phyloP scores from a whole-genome alignment of 1,140 invertebrate species.

The Eumeta japonica region DNA sequence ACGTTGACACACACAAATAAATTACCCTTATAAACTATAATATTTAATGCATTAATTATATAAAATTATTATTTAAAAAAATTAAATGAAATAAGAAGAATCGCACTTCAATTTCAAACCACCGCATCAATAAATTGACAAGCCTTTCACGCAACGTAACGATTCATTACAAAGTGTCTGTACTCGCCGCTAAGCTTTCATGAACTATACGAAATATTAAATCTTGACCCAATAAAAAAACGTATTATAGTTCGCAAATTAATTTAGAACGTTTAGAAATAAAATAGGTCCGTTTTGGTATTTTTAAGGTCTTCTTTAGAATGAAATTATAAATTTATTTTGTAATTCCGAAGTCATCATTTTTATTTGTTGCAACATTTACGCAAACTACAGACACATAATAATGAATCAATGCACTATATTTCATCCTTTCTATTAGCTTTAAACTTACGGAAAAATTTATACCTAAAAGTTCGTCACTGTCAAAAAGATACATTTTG shows the following conservation, averaged over 20 bases:
- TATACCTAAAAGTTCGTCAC: no score
- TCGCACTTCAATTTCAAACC: conserved; percentile 52
- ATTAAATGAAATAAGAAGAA: conserved; percentile 33
- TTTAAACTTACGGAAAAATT: no score
- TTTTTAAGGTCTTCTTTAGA: no score
- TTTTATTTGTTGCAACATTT: neutral
- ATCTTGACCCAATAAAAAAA: no score
- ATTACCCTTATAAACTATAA: conserved; percentile 23
- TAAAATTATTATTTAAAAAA: conserved; percentile 14
- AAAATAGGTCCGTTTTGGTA: no score
- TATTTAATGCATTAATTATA: conserved; percentile 19
- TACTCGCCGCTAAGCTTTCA: conserved; percentile 39
- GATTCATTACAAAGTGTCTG: conserved; percentile 37
- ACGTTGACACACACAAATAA: conserved; percentile 17
- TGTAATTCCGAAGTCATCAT: no score
- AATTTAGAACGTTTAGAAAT: no score
- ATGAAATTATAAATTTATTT: no score
- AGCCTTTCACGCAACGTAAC: conserved; percentile 27
- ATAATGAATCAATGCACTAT: neutral
- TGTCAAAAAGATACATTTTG: no score
- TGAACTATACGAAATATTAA: no score
- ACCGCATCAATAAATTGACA: conserved; percentile 57
- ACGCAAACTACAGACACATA: neutral
- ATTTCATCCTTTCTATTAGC: neutral
- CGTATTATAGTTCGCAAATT: no score